A percentile compares a stretch with the other conserved stretches of the same genome.
Evolutionary conservation across 2,113 vertebrate genomes (phyloP).

Genomic region (Empidonax traillii): DNA sequence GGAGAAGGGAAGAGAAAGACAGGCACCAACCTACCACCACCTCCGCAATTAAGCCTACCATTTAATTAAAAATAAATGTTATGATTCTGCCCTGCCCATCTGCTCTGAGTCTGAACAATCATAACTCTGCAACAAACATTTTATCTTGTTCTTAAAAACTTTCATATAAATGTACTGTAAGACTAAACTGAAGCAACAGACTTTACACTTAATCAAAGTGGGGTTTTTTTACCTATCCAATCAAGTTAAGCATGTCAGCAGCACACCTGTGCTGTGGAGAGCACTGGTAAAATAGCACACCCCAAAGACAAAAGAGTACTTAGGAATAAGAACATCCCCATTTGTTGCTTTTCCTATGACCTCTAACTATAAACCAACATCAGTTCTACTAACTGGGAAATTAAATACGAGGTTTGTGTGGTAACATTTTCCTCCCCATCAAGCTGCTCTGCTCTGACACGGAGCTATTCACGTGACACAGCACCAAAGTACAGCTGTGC

Average conservation of each 20-base stretch:
- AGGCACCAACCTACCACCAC: conserved; percentile 84
- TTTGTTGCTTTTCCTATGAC: background rate
- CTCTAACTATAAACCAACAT: conserved; percentile 54
- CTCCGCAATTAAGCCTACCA: conserved; percentile 73
- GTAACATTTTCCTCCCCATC: conserved; percentile 48
- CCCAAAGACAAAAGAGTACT: background rate
- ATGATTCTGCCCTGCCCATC: conserved; percentile 85
- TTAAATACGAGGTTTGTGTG: conserved; percentile 46
- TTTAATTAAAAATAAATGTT: conserved; percentile 53
- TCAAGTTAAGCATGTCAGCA: background rate
- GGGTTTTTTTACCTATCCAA: background rate
- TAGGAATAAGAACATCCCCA: background rate
- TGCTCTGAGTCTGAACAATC: conserved; percentile 87
- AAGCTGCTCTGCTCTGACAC: conserved; percentile 46
- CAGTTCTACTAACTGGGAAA: conserved; percentile 45
- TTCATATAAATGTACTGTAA: conserved; percentile 56
- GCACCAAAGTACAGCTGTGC: conserved; percentile 51
- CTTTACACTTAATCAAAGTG: conserved; percentile 31
- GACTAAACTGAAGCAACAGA: conserved; percentile 58
- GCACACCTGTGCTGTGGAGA: background rate
- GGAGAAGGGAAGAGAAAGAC: conserved; percentile 53
- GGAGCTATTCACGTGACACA: conserved; percentile 50
- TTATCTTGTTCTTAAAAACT: conserved; percentile 70
- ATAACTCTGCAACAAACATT: conserved; percentile 80
- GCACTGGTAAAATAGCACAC: background rate